Percentiles rank a stretch among this genome's conserved stretches.
Conservation (phyloP, 2,797 vertebrate species). For the Heterohyrax brucei region DNA sequence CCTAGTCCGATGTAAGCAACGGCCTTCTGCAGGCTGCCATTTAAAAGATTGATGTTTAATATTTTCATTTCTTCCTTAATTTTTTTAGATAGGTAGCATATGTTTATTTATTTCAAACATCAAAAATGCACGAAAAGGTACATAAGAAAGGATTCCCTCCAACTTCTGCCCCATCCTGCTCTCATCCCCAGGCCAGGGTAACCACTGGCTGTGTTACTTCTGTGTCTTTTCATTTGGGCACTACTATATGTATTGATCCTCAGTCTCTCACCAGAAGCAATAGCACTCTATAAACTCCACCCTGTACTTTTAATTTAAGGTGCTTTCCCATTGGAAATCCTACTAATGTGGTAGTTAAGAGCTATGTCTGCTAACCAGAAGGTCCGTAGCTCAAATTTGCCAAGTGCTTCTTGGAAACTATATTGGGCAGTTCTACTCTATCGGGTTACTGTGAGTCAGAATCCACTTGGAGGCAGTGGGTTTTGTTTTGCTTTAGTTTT, state of each 20-base stretch:
- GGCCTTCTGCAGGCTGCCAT: background rate
- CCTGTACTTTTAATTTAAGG: background rate
- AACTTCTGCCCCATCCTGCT: background rate
- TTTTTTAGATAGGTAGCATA: background rate
- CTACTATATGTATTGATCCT: background rate
- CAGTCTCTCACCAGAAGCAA: background rate
- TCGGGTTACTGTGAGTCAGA: no score
- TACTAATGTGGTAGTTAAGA: no score
- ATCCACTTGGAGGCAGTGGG: no score
- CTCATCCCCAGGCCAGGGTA: background rate
- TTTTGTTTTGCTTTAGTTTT: background rate
- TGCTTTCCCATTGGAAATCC: background rate
- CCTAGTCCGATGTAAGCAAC: background rate
- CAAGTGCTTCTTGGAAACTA: no score
- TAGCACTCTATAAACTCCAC: no score
- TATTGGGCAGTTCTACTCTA: no score
- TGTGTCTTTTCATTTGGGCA: background rate
- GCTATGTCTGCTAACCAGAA: no score
- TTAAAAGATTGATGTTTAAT: background rate
- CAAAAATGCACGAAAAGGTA: background rate
- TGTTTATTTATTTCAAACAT: constrained; percentile 29
- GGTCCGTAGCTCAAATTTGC: no score
- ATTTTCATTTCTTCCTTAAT: background rate
- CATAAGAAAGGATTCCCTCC: background rate
- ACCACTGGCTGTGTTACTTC: no score